Percentiles rank a stretch among this genome's conserved stretches.
These are phyloP conservation scores for Baccha elongata DNA, from an alignment of 2,888 invertebrate species.

Conservation along the genomic window DNA sequence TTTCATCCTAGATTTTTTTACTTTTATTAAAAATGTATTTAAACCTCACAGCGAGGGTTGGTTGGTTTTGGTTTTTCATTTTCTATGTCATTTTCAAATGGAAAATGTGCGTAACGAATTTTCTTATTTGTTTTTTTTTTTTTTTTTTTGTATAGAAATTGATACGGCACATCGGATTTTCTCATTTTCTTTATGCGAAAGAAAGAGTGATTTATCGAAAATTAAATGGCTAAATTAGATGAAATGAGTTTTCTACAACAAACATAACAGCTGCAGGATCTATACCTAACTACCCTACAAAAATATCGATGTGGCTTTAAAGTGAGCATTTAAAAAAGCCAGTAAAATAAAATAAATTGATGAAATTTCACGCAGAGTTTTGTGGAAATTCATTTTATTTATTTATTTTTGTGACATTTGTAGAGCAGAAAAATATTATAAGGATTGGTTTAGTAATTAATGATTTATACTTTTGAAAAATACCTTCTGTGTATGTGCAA, in stretches of 20 bases:
- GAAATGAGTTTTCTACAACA: slow-evolving; percentile 49
- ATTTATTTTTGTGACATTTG: neutral
- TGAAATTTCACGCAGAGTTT: slow-evolving; percentile 25
- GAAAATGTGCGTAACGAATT: slow-evolving; percentile 64
- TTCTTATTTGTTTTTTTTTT: slow-evolving; percentile 28
- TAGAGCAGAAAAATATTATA: slow-evolving; percentile 1
- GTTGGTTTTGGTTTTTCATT: slow-evolving; percentile 19
- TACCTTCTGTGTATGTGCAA: slow-evolving; percentile 38
- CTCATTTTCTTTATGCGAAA: slow-evolving; percentile 9
- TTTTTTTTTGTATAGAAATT: neutral
- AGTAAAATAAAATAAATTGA: neutral
- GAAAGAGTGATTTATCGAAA: slow-evolving; percentile 64
- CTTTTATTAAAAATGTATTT: slow-evolving; percentile 41
- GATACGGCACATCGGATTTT: slow-evolving; percentile 35
- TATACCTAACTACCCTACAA: neutral
- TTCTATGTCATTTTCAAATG: slow-evolving; percentile 40
- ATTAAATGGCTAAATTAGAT: slow-evolving; percentile 70
- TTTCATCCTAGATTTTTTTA: slow-evolving; percentile 28
- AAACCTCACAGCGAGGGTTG: slow-evolving; percentile 31
- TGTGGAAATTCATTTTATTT: slow-evolving; percentile 27
- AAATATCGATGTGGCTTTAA: slow-evolving; percentile 15
- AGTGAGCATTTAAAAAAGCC: slow-evolving; percentile 12
- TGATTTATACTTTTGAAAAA: slow-evolving; percentile 46
- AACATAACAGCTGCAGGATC: slow-evolving; percentile 38
- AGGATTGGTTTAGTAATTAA: slow-evolving; percentile 42